Evolutionary conservation across 64 coral and sea anemone genomes (phyloP), one percentile per base, ranked within the genome.

Genomic region (Montipora sp.): DNA sequence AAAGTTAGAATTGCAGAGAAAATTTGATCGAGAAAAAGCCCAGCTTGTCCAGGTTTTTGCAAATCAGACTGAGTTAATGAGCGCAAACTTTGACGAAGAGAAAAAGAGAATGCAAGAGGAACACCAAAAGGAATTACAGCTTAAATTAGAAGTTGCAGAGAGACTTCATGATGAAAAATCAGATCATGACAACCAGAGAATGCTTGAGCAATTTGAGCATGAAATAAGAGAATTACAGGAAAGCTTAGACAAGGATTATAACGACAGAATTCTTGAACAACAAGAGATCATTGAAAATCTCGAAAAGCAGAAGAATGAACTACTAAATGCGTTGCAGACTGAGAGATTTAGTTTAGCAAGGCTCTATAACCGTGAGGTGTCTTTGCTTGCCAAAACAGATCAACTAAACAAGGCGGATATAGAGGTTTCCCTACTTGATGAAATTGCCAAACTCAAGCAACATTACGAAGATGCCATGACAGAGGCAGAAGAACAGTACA

Each of bases 271-370:
- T n/a, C 77, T 70, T 65, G 83, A 91, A 43, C 88, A 83, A 65
- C 68, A 96, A 5, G 78, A 86, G 3, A 46, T 20, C 10, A 91
- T 94, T 20, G 76, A 94, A 75, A 47, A 75, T 53, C 81, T 96
- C 66, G 85, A 96, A 59, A 57, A 84, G 83, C 87, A 93, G 18
- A 96, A 86, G n/a, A 75, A 61, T 16, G 81, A 91, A 21, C 77
- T 94, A 53, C 73, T 74, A 8, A 91, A 87, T 46, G 61, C 76
- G 24, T 59, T 96, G 22, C 80, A 91, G 6, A 61, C 50, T 65
- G 92, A 98, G 66, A 98, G 92, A 50, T 98, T 98, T 92, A 89
- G 77, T 84, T 73, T 94, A 77, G 95, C 89, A 3, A 94, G 55
- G 22, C 10, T 89, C 15, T 92, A 88, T 98, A 94, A 92, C 53